A percentile compares a stretch with the other conserved stretches of the same genome.
phyloP scores from a whole-genome alignment of 1,140 invertebrate genomes.

The Zaprionus ornatus region DNA sequence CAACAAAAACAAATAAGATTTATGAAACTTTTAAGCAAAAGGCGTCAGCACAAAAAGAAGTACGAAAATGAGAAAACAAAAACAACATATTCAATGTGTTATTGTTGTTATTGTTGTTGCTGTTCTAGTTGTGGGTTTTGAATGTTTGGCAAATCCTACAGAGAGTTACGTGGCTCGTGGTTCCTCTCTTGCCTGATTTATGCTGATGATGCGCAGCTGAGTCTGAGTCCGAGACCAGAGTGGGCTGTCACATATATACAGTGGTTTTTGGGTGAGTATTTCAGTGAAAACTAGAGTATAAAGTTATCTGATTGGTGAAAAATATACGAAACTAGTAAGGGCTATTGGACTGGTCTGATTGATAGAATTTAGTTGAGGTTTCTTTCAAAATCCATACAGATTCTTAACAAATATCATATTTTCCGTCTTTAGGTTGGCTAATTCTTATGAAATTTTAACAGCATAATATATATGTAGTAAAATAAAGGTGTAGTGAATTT shows the following conservation, averaged over 20 bases:
- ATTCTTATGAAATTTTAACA: too few species aligned
- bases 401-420: too few species aligned
- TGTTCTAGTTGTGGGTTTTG: constrained; percentile 32
- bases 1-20: constrained; percentile 77
- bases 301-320: too few species aligned
- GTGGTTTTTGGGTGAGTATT: too few species aligned
- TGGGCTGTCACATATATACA: background rate
- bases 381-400: too few species aligned
- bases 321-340: too few species aligned
- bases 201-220: constrained; percentile 69
- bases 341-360: too few species aligned
- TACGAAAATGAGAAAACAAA: constrained; percentile 28
- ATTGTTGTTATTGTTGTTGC: constrained; percentile 17
- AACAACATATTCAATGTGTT: constrained; percentile 28
- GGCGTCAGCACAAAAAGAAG: constrained; percentile 58
- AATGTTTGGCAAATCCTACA: constrained; percentile 57
- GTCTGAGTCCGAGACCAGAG: constrained; percentile 5
- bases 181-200: constrained; percentile 70
- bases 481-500: too few species aligned
- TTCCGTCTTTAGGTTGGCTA: too few species aligned
- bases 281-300: too few species aligned
- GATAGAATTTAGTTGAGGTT: too few species aligned
- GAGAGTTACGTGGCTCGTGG: constrained; percentile 30
- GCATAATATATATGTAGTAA: too few species aligned
- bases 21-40: constrained; percentile 81